A percentile compares a stretch with the other conserved stretches of the same genome.
Evolutionary conservation across 2,113 vertebrate genomes (phyloP).

Genomic region (Otocyon megalotis): DNA sequence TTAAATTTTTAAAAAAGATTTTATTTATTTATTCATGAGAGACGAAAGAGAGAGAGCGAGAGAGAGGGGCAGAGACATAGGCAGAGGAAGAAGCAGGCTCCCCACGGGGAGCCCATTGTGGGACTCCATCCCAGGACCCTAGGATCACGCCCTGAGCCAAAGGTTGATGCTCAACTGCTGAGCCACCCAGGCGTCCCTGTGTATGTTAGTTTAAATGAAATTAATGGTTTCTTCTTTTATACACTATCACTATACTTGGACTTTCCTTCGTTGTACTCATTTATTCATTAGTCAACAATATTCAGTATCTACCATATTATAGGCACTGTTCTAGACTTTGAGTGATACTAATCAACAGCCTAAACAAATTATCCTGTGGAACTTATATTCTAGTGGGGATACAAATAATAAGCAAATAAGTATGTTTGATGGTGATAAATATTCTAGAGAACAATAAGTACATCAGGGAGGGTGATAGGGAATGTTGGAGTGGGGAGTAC

Average conservation of each 20-base stretch:
- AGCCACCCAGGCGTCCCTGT: no score
- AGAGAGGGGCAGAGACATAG: no score
- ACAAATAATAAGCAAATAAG: not conserved
- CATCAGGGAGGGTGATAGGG: not conserved
- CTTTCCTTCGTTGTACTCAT: not conserved
- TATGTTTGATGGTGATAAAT: not conserved
- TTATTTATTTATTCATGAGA: no score
- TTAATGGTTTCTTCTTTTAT: not conserved
- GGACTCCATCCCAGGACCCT: no score
- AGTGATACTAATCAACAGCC: not conserved
- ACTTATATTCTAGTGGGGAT: not conserved
- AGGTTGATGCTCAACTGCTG: no score
- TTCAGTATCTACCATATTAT: not conserved
- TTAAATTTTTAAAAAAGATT: no score
- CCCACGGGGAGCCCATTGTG: no score
- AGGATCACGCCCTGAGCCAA: no score
- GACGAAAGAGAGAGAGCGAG: no score
- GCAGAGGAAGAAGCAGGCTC: no score
- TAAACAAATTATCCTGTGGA: slow-evolving; percentile 3
- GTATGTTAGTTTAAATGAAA: not conserved
- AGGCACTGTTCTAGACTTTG: not conserved
- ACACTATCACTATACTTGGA: not conserved
- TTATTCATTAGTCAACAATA: not conserved
- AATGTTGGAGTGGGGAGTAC: not conserved
- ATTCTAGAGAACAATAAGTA: slow-evolving; percentile 31